Base-by-base conservation (phyloP, 2,797 vertebrate genomes). In the Tamandua tetradactyla region DNA sequence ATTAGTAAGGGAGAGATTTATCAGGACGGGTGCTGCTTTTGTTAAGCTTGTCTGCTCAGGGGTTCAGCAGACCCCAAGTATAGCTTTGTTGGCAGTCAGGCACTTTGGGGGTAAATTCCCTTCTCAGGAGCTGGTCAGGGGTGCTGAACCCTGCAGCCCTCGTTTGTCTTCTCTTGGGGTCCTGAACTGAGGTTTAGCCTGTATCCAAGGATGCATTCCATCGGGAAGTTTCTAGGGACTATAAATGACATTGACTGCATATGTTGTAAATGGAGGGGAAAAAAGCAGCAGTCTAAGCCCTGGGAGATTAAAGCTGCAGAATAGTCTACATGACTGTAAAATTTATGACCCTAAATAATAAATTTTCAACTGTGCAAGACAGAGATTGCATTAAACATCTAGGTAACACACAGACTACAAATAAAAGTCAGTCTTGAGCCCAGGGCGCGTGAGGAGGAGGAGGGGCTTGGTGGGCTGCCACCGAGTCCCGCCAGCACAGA, bases 371-470 rank as follows among this genome's bases (percentile, higher is more conserved):
- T 42, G 82, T 59, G 59, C 18, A 64, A 88, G 40, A 23, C 7
- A 12, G 55, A 44, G 61, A 52, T 80, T 83, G 25, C 76, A 84
- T 66, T 74, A 81, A 74, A 94, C 17, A 71, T 30, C 49, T 55
- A 13, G 74, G 80, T 32, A 47, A 59, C 81, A 44, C 44, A 61
- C 9, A n/a, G 32, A 35, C 42, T 81, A 47, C 82, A 81, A 52
- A 69, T 25, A 76, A 57, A 76, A 47, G 37, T 55, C 47, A 3
- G 30, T 47, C 7, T n/a, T 17, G 52, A 84, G 30, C 42, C 12
- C 12, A 22, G 74, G 20, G 23, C 32, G 1, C 17, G 6, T 52
- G 27, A 20, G 62, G 59, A 35, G 25, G 17, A 57, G 9, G 86
- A n/a, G 47, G 7, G 69, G 5, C 17, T 3, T 2, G 0, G 8